Evolutionary conservation across 2,113 vertebrate species (phyloP).

Genomic region (Steatornis caripensis): DNA sequence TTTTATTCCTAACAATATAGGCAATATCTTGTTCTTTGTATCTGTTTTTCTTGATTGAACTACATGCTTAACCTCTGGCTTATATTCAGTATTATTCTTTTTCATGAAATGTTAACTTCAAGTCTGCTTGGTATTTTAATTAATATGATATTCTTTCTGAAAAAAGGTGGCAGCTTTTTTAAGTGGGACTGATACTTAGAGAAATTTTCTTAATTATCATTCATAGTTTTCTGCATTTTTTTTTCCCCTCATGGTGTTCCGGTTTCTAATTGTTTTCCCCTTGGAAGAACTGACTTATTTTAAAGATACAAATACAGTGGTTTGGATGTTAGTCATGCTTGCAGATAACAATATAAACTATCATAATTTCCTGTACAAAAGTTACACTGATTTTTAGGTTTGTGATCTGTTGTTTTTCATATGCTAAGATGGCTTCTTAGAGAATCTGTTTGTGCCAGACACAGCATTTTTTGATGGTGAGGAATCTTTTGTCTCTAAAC

Average conservation of each 20-base stretch:
- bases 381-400: neutral
- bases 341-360: neutral
- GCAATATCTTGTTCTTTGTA: neutral
- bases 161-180: neutral
- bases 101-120: neutral
- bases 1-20: neutral
- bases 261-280: neutral
- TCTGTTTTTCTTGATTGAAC: neutral
- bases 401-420: neutral
- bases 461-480: neutral
- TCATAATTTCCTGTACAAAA: neutral
- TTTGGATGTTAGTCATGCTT: neutral
- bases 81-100: neutral
- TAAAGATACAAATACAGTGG: neutral
- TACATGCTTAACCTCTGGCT: neutral
- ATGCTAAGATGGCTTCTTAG: neutral
- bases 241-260: neutral
- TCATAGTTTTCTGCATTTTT: neutral
- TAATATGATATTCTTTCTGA: neutral
- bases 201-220: neutral
- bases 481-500: neutral
- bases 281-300: neutral
- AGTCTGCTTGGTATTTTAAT: neutral
- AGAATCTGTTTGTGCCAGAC: neutral
- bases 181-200: neutral